A percentile compares a stretch with the other conserved stretches of the same genome.
These are phyloP conservation scores for Cinclus cinclus DNA, from an alignment of 2,113 vertebrate genomes.

Conservation along the genomic window DNA sequence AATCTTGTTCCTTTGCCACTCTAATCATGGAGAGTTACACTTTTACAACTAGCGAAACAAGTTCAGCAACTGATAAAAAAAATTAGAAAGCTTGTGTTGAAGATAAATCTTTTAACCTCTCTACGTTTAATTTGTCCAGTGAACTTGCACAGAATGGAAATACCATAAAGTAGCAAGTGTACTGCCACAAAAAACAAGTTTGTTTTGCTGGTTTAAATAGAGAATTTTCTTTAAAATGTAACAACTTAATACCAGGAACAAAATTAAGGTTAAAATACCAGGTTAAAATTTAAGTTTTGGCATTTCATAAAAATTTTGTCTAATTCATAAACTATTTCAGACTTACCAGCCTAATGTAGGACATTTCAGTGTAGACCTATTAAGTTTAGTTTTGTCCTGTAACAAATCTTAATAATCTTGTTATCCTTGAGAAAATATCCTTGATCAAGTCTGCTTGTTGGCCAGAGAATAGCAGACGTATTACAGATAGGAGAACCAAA, in stretches of 20 bases:
- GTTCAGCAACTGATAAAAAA: background rate
- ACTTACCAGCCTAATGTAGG: background rate
- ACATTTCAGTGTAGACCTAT: background rate
- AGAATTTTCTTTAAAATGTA: background rate
- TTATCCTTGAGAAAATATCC: background rate
- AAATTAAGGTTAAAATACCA: background rate
- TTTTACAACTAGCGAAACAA: background rate
- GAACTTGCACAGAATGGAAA: background rate
- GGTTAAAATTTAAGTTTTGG: background rate
- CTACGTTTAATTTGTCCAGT: rapidly evolving
- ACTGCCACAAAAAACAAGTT: background rate
- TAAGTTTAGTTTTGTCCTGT: background rate
- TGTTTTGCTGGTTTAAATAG: background rate
- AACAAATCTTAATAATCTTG: background rate
- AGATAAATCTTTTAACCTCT: background rate
- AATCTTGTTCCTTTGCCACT: background rate
- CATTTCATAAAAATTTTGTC: rapidly evolving
- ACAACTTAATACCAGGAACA: background rate
- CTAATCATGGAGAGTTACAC: background rate
- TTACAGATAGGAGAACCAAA: background rate
- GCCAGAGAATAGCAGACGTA: background rate
- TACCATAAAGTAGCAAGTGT: background rate
- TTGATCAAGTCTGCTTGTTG: background rate
- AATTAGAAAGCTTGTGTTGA: background rate
- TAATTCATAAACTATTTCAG: background rate